Percentiles rank a stretch among this genome's conserved stretches.
phyloP scores from a whole-genome alignment of 2,113 vertebrate species.

The Macquaria ambigua region DNA sequence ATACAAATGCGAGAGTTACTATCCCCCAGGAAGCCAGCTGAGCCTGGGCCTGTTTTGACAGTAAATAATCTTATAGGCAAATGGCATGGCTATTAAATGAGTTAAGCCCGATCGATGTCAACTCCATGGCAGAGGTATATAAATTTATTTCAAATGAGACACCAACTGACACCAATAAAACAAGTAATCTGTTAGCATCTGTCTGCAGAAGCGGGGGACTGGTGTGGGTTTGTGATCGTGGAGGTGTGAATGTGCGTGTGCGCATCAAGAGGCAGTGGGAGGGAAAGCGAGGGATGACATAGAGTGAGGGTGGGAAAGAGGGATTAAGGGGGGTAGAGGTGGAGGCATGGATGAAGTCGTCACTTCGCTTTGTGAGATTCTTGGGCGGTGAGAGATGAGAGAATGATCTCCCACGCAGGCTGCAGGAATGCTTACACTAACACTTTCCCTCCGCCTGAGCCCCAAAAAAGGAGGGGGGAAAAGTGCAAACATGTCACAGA shows the following conservation, averaged over 20 bases:
- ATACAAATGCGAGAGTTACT: constrained; percentile 62
- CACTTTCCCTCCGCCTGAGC: constrained; percentile 58
- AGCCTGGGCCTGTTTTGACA: constrained; percentile 65
- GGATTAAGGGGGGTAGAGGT: constrained; percentile 54
- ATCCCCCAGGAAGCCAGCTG: constrained; percentile 63
- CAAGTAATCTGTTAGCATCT: constrained; percentile 73
- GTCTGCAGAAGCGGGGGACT: constrained; percentile 46
- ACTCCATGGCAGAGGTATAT: constrained; percentile 67
- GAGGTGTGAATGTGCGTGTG: constrained; percentile 14
- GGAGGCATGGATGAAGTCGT: constrained; percentile 72
- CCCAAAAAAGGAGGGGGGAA: constrained; percentile 6
- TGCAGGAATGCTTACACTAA: constrained; percentile 77
- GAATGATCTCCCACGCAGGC: constrained; percentile 68
- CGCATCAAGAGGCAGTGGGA: constrained; percentile 46
- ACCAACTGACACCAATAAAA: constrained; percentile 75
- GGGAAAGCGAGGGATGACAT: constrained; percentile 62
- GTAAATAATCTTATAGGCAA: constrained; percentile 80
- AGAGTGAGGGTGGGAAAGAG: constrained; percentile 50
- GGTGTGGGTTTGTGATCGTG: constrained; percentile 17
- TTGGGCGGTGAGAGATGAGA: constrained; percentile 74
- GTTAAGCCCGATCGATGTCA: constrained; percentile 77
- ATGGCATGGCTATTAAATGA: constrained; percentile 79
- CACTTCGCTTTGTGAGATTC: constrained; percentile 65
- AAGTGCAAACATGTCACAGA: constrained; percentile 57
- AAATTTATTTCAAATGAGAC: constrained; percentile 78